phyloP scores from a whole-genome alignment of 2,113 vertebrate genomes.

The Salvator merianae region DNA sequence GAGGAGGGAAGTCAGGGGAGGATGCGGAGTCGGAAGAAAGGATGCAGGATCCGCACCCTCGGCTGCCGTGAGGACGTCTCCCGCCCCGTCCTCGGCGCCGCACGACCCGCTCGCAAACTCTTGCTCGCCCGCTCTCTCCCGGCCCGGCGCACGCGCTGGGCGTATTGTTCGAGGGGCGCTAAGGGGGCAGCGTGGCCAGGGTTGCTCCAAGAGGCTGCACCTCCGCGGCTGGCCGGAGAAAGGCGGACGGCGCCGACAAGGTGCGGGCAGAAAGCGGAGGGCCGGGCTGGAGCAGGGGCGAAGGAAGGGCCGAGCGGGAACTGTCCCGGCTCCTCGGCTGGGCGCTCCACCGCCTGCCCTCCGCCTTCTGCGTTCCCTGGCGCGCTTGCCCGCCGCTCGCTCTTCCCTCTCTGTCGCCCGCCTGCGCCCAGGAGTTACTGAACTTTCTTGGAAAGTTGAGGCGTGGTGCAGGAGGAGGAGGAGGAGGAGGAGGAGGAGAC shows the following conservation, averaged over 20 bases:
- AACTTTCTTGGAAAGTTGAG: conserved; percentile 94
- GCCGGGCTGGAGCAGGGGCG: not conserved
- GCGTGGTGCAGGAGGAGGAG: conserved; percentile 43
- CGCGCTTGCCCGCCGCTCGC: not conserved
- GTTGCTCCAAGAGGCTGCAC: not conserved
- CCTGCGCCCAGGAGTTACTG: conserved; percentile 60
- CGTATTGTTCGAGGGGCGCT: not conserved
- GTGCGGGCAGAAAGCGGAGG: not conserved
- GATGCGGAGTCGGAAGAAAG: not conserved
- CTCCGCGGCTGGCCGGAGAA: conserved; percentile 27
- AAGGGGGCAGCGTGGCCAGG: not conserved
- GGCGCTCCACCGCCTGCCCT: not conserved
- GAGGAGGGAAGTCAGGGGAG: not conserved
- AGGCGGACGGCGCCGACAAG: not conserved
- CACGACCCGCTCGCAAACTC: not conserved
- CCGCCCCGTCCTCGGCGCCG: not conserved
- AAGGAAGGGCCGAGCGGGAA: not conserved
- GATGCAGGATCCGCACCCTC: not conserved
- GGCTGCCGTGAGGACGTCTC: not conserved
- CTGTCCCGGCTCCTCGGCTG: conserved; percentile 1
- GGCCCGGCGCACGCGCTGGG: not conserved
- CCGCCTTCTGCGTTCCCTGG: not conserved
- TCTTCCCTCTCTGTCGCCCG: not conserved
- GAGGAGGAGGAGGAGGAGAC: conserved; percentile 37
- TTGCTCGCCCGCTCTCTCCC: not conserved